These are phyloP conservation scores for Parnassius mnemosyne DNA, from an alignment of 2,888 invertebrate genomes.

Conservation along the genomic window DNA sequence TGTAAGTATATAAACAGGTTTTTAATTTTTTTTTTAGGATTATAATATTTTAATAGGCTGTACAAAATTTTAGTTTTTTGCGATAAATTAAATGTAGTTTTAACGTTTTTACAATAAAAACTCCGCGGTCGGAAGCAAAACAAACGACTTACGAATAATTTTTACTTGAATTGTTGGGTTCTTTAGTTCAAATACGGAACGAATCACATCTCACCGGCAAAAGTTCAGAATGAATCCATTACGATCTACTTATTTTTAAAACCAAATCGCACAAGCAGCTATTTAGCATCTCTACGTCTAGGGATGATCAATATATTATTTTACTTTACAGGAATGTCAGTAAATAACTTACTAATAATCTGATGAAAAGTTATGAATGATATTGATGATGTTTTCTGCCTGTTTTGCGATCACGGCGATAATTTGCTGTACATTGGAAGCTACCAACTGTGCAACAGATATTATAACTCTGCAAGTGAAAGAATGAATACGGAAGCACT, in stretches of 20 bases:
- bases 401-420: no score
- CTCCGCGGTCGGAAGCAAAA: conserved; percentile 61
- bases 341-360: background rate
- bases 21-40: no score
- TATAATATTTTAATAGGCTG: no score
- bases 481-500: no score
- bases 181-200: conserved; percentile 57
- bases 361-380: no score
- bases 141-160: conserved; percentile 50
- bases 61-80: no score
- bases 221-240: conserved; percentile 61
- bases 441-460: no score
- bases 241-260: conserved; percentile 60
- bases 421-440: no score
- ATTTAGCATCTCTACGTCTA: background rate
- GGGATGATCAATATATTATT: background rate
- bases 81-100: conserved; percentile 25
- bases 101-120: conserved; percentile 34
- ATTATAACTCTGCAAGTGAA: no score
- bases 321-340: background rate
- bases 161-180: conserved; percentile 60
- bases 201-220: conserved; percentile 45
- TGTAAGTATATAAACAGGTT: no score
- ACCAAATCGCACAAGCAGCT: conserved; percentile 41
- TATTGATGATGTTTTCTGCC: no score